These are phyloP conservation scores for Falco biarmicus DNA, from an alignment of 2,797 vertebrate species.

Conservation along the genomic window DNA sequence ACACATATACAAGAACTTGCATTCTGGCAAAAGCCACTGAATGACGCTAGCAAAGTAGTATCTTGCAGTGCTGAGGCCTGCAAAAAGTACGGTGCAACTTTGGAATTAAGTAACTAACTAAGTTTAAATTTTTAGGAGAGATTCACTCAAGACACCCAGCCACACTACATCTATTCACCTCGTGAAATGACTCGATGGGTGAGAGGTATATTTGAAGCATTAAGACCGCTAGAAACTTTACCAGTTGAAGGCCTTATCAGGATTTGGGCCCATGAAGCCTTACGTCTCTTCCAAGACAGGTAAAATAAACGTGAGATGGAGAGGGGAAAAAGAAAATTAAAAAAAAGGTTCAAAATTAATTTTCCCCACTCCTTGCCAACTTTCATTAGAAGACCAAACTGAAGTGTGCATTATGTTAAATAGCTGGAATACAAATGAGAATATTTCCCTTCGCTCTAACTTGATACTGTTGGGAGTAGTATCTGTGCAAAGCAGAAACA, in stretches of 20 bases:
- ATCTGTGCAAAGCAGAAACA: background rate
- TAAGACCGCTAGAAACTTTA: slow-evolving; percentile 93
- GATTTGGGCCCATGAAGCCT: slow-evolving; percentile 98
- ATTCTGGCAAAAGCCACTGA: background rate
- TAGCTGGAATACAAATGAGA: background rate
- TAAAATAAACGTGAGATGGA: slow-evolving; percentile 47
- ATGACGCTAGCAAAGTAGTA: background rate
- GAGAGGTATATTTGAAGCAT: slow-evolving; percentile 94
- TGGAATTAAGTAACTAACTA: background rate
- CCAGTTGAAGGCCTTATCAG: slow-evolving; percentile 97
- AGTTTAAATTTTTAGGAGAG: slow-evolving; percentile 84
- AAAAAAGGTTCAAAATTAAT: background rate
- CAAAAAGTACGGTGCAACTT: fast-evolving
- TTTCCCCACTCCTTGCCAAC: background rate
- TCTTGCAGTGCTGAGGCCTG: background rate
- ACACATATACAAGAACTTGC: background rate
- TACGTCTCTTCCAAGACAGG: slow-evolving; percentile 99
- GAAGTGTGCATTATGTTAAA: background rate
- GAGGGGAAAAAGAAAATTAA: background rate
- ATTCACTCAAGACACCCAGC: slow-evolving; percentile 98
- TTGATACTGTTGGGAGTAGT: background rate
- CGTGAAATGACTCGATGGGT: slow-evolving; percentile 99
- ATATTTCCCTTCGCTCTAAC: background rate
- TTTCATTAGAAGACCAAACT: background rate
- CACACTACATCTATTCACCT: slow-evolving; percentile 98